Percentiles rank a stretch among this genome's conserved stretches.
Evolutionary conservation across 1,140 invertebrate genomes (phyloP).

Genomic region (Hypsibius dujardini): DNA sequence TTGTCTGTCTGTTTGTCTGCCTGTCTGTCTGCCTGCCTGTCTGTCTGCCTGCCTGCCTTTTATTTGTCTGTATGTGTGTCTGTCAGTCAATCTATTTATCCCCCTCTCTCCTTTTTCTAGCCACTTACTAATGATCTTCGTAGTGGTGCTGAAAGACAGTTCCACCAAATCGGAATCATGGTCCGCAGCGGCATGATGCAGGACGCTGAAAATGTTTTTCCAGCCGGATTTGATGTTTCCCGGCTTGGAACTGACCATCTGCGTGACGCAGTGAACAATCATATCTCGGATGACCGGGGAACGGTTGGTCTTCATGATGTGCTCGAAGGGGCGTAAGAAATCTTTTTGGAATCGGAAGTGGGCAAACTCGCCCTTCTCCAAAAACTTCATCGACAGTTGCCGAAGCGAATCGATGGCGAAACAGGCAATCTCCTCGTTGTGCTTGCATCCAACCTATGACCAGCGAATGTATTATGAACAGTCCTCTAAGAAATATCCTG

Average conservation of each 20-base stretch:
- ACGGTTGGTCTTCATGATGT: conserved; percentile 94
- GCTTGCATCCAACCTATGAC: conserved; percentile 57
- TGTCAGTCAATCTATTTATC: too few relatives aligned
- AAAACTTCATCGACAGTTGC: conserved; percentile 96
- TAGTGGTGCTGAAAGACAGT: conserved; percentile 87
- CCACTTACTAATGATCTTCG: conserved; percentile 63
- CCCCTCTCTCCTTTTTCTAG: not conserved
- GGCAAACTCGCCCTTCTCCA: conserved; percentile 96
- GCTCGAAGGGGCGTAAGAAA: conserved; percentile 92
- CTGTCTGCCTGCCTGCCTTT: too few relatives aligned
- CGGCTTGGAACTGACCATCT: conserved; percentile 96
- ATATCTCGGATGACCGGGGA: conserved; percentile 91
- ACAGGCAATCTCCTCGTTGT: conserved; percentile 86
- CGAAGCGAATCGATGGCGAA: conserved; percentile 93
- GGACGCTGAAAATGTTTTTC: conserved; percentile 99
- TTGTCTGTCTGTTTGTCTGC: too few relatives aligned
- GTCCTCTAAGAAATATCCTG: too few relatives aligned
- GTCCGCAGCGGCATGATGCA: conserved; percentile 87
- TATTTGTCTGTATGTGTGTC: too few relatives aligned
- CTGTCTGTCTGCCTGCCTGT: too few relatives aligned
- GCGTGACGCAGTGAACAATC: conserved; percentile 92
- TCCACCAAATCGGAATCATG: conserved; percentile 87
- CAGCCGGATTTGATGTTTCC: conserved; percentile 94
- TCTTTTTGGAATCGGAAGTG: conserved; percentile 99
- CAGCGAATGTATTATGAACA: too few relatives aligned